Percentiles rank a stretch among this genome's conserved stretches.
These are phyloP conservation scores for Orthonychiurus folsomi DNA, from an alignment of 2,888 invertebrate species.

Conservation along the genomic window DNA sequence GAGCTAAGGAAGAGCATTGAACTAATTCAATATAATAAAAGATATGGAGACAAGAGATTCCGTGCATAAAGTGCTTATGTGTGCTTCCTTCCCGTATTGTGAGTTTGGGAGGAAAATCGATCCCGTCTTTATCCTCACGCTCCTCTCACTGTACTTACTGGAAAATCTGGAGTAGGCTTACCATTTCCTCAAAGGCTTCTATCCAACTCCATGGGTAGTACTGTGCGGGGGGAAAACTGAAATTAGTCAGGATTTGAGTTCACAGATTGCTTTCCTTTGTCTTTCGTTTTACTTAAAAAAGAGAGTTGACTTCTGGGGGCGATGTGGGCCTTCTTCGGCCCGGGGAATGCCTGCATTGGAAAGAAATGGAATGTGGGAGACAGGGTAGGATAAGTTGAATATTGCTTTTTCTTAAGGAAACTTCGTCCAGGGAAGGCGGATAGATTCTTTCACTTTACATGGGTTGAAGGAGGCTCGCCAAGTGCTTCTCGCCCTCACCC, in stretches of 20 bases:
- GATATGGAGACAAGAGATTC: background rate
- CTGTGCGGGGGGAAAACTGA: background rate
- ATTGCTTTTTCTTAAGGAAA: background rate
- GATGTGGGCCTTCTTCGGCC: too few relatives aligned
- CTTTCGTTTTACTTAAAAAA: background rate
- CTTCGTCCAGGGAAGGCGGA: background rate
- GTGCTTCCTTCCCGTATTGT: too few relatives aligned
- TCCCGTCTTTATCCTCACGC: too few relatives aligned
- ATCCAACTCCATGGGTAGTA: background rate
- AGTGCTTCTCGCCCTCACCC: background rate
- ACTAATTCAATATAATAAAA: background rate
- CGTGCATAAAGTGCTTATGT: background rate
- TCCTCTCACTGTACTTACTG: too few relatives aligned
- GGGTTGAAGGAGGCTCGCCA: background rate
- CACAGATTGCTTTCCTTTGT: background rate
- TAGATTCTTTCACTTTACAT: slow-evolving; percentile 1
- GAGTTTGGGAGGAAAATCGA: too few relatives aligned
- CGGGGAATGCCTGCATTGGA: too few relatives aligned
- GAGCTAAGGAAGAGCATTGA: background rate
- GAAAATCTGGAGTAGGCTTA: too few relatives aligned
- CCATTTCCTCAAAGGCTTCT: background rate
- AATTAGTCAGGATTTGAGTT: slow-evolving; percentile 3
- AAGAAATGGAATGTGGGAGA: background rate
- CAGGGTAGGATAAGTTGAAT: background rate
- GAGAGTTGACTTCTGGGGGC: background rate